phyloP scores from a whole-genome alignment of 2,888 invertebrate species.

The Laothoe populi region DNA sequence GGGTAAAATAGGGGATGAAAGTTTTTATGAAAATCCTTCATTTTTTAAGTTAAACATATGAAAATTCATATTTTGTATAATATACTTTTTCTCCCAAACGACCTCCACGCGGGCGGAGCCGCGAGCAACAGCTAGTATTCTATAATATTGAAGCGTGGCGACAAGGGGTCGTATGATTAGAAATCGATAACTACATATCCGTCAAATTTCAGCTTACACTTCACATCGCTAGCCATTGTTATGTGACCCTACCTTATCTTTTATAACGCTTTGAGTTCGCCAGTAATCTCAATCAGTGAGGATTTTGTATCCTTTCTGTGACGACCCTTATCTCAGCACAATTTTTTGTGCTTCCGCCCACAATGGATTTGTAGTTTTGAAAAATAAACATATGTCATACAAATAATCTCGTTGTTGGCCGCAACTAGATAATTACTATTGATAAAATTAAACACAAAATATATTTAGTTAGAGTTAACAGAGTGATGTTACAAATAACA shows the following conservation, averaged over 20 bases:
- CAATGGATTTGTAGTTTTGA: constrained; percentile 47
- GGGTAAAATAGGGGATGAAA: too few species aligned
- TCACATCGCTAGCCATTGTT: constrained; percentile 67
- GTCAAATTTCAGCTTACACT: constrained; percentile 68
- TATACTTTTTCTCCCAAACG: too few species aligned
- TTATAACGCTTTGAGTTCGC: constrained; percentile 66
- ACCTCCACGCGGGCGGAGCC: too few species aligned
- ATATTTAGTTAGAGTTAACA: constrained; percentile 8
- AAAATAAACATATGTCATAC: constrained; percentile 54
- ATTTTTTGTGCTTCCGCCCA: constrained; percentile 50
- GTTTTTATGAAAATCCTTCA: too few species aligned
- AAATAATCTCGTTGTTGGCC: constrained; percentile 34
- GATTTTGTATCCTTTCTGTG: constrained; percentile 65
- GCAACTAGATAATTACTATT: constrained; percentile 35
- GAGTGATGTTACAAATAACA: constrained; percentile 5
- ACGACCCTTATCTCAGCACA: constrained; percentile 51
- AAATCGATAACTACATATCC: constrained; percentile 74
- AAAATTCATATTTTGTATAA: too few species aligned
- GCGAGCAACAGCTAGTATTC: too few species aligned
- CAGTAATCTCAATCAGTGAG: constrained; percentile 72
- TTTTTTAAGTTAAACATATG: too few species aligned
- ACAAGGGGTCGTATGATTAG: constrained; percentile 74
- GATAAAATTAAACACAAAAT: constrained; percentile 24
- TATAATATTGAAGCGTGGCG: constrained; percentile 31
- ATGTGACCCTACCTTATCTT: constrained; percentile 62